A percentile compares a stretch with the other conserved stretches of the same genome.
These are phyloP conservation scores for Sycophila texana DNA, from an alignment of 2,888 invertebrate genomes.

Conservation along the genomic window DNA sequence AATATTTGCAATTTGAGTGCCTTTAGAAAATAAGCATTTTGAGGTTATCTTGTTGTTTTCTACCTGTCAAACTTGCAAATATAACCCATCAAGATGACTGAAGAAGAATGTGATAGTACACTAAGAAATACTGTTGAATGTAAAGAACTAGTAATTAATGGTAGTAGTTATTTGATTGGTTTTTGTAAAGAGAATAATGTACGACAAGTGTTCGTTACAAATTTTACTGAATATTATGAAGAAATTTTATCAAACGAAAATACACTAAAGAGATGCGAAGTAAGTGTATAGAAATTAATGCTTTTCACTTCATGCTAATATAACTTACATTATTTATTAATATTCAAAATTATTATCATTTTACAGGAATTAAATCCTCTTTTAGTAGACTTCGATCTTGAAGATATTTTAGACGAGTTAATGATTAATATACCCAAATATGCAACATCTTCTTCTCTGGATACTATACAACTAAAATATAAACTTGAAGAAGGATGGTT, in stretches of 20 bases:
- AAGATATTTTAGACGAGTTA: slow-evolving; percentile 61
- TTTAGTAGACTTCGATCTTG: slow-evolving; percentile 60
- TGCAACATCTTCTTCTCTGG: slow-evolving; percentile 54
- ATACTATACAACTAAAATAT: slow-evolving; percentile 62
- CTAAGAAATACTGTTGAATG: slow-evolving; percentile 47
- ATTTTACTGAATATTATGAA: slow-evolving; percentile 62
- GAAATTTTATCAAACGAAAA: slow-evolving; percentile 60
- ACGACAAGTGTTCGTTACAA: slow-evolving; percentile 59
- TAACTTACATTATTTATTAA: not conserved
- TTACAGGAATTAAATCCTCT: slow-evolving; percentile 67
- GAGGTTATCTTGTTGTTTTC: too few species aligned
- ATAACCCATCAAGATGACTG: too few species aligned
- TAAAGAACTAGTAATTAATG: slow-evolving; percentile 58
- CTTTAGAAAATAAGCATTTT: too few species aligned
- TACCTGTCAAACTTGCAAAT: too few species aligned
- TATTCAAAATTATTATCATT: not conserved
- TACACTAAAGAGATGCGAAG: slow-evolving; percentile 63
- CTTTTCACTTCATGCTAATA: not conserved
- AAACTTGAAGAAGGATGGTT: slow-evolving; percentile 64
- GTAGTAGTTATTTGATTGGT: slow-evolving; percentile 56
- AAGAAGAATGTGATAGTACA: not conserved
- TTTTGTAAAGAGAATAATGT: slow-evolving; percentile 40
- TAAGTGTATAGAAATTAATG: slow-evolving; percentile 43
- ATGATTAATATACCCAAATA: slow-evolving; percentile 64
- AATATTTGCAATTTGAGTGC: too few species aligned